Base-by-base conservation (phyloP, 2,888 invertebrate genomes). In the Microplitis manilae region DNA sequence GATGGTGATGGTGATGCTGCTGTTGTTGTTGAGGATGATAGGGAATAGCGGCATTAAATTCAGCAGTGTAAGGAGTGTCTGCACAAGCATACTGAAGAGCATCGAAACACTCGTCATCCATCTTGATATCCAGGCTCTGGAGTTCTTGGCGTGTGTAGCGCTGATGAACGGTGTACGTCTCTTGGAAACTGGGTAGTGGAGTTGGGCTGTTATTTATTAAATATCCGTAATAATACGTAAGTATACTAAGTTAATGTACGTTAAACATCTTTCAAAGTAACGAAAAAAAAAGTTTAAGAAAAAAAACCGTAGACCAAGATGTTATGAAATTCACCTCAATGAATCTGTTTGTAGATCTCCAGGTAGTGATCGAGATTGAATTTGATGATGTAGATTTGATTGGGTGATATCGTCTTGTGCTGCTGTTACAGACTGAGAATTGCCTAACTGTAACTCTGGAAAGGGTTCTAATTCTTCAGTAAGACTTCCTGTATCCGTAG, bases 61-160 rank as follows among this genome's bases (percentile, higher is more conserved):
- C 87, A 65, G 85, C 81, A 7, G 87, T 79, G 68, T 88, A 88
- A 38, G 87, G 85, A 7, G 81, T 76, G 17, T 84, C 79, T 38
- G 81, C 81, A 79, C 88, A 88, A 7, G 86, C 78, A 74, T 88
- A 89, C 50, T 87, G 87, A 61, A 86, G 81, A 68, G 86, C 93
- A 86, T 94, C 94, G 88, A 94, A 95, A 87, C 95, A 95, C 85
- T 96, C 96, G 86, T 96, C 96, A 88, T 96, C 96, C 96, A 96
- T 96, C 90, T 96, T 96, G 85, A 95, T 93, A 41, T 94, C 94
- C 84, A 94, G 92, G 84, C 92, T 92, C 64, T 92, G 91, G 88
- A 93, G 92, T 89, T 93, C 93, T 88, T 92, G 93, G 84, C 92
- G 92, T 79, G 93, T 93, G 85, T 87, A 90, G 87, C 95, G 95